Evolutionary conservation across 2,888 invertebrate species (phyloP).

Genomic region (Pterostichus madidus): DNA sequence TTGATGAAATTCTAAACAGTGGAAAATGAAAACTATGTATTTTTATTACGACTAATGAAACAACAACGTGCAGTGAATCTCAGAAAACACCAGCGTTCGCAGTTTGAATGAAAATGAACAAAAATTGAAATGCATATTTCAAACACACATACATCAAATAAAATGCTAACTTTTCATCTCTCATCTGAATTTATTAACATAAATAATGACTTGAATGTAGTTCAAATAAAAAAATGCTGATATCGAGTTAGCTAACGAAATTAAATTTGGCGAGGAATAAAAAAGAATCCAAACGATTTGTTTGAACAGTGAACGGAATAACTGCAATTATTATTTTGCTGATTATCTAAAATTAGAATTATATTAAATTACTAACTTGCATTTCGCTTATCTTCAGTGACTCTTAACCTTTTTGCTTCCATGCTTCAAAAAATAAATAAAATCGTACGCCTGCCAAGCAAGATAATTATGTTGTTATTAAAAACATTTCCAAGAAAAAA

Average conservation of each 20-base stretch:
- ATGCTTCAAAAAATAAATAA: too few species aligned
- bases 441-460: too few species aligned
- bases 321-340: conserved; percentile 1
- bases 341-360: too few species aligned
- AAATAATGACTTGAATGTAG: conserved; percentile 30
- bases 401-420: too few species aligned
- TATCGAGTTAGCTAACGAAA: background rate
- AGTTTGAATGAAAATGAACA: conserved; percentile 2
- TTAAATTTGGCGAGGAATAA: background rate
- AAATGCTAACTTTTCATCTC: conserved; percentile 16
- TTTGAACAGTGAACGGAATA: background rate
- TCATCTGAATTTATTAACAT: conserved; percentile 23
- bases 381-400: too few species aligned
- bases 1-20: background rate
- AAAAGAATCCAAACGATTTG: background rate
- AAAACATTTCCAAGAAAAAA: too few species aligned
- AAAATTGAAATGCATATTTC: conserved; percentile 24
- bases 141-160: conserved; percentile 1
- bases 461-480: too few species aligned
- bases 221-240: conserved; percentile 29
- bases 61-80: conserved; percentile 13
- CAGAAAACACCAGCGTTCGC: background rate
- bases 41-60: conserved; percentile 9
- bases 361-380: too few species aligned
- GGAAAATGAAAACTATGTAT: background rate